These are phyloP conservation scores for Callionymus lyra DNA, from an alignment of 2,113 vertebrate genomes.

Conservation along the genomic window DNA sequence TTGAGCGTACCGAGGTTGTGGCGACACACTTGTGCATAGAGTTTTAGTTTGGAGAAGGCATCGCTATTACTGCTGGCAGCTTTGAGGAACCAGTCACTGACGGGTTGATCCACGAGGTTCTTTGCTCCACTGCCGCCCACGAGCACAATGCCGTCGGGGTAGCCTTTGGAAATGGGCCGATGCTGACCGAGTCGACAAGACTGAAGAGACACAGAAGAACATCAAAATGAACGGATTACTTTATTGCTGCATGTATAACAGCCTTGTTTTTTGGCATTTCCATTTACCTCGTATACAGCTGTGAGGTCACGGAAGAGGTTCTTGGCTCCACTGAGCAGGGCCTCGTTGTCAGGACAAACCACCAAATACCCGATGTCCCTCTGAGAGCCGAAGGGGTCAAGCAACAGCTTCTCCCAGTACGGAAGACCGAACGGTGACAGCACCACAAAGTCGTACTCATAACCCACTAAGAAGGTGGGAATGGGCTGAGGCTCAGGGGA, in stretches of 20 bases:
- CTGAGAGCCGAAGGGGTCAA: conserved; percentile 95
- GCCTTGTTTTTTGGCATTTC: neutral
- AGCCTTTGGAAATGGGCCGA: conserved; percentile 87
- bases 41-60: conserved; percentile 89
- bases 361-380: conserved; percentile 95
- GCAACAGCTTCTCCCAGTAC: conserved; percentile 94
- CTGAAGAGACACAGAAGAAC: conserved; percentile 50
- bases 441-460: conserved; percentile 96
- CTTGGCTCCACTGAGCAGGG: conserved; percentile 90
- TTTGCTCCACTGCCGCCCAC: conserved; percentile 83
- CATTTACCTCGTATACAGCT: conserved; percentile 86
- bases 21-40: conserved; percentile 97
- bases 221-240: neutral
- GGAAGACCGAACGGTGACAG: conserved; percentile 95
- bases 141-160: conserved; percentile 87
- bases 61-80: conserved; percentile 80
- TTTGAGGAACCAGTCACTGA: conserved; percentile 94
- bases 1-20: conserved; percentile 81
- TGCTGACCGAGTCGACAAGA: conserved; percentile 95
- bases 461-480: conserved; percentile 93
- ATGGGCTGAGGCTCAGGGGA: conserved; percentile 97
- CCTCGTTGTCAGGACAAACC: conserved; percentile 94
- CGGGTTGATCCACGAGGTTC: conserved; percentile 82
- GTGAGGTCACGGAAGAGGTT: conserved; percentile 95
- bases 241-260: neutral